These are phyloP conservation scores for Cheilosia soror DNA, from an alignment of 2,888 invertebrate genomes.

Conservation along the genomic window DNA sequence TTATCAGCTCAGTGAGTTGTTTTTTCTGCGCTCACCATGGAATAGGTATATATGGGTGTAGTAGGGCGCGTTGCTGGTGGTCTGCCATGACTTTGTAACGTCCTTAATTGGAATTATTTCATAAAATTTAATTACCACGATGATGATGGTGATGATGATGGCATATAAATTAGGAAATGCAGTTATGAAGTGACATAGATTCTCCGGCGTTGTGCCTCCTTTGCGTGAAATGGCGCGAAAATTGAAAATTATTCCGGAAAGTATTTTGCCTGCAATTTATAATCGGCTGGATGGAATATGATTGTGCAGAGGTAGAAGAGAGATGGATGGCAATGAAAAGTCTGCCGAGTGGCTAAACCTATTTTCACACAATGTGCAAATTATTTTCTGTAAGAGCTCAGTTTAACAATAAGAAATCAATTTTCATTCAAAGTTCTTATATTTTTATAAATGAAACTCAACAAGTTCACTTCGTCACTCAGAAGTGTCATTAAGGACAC, in stretches of 20 bases:
- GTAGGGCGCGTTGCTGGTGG: not conserved
- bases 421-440: no score
- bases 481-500: no score
- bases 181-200: not conserved
- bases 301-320: no score
- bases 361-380: no score
- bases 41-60: not conserved
- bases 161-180: constrained; percentile 41
- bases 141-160: constrained; percentile 32
- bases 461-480: no score
- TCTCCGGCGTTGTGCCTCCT: not conserved
- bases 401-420: no score
- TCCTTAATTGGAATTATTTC: constrained; percentile 56
- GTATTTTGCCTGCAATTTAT: no score
- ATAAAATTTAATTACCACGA: constrained; percentile 47
- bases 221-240: not conserved
- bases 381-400: no score
- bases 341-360: no score
- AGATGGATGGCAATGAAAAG: no score
- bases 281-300: no score
- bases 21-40: not conserved
- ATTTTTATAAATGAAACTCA: no score
- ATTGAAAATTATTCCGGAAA: not conserved
- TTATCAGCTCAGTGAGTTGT: not conserved
- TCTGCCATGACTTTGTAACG: constrained; percentile 32